Base-by-base conservation (phyloP, 2,888 invertebrate genomes). In the Pollenia angustigena region DNA sequence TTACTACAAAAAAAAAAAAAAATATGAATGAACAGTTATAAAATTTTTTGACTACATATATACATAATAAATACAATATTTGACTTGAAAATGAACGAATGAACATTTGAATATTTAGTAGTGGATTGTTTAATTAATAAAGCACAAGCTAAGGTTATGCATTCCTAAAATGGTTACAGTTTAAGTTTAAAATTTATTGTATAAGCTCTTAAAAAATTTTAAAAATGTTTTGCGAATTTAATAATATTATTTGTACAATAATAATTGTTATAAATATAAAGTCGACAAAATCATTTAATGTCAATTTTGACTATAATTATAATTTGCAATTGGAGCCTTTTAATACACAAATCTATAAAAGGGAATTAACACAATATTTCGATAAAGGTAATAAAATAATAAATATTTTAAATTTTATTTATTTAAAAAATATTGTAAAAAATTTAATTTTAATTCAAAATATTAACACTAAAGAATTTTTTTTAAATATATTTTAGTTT, bases 281-380 rank as follows among this genome's bases (percentile, higher is more conserved):
- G 68, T 48, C 18, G 75, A 68, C 64, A 64, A 54, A 52, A 52
- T 84, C 88, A 56, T 90, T 92, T 18, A 85, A 91, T 88, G 91
- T 91, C 48, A 90, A 87, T 78, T 91, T 93, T 60, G 75, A 88
- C 78, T 89, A 90, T 74, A 88, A 89, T 84, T 87, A 89, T 71
- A 85, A 89, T 82, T 88, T 89, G 44, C 69, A 82, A 75, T 88
- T 89, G 68, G 88, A 90, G 58, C 85, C 89, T 23, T 90, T 89
- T 69, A 91, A 90, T 58, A 89, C 90, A 9, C 88, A 89, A 64
- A 89, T 90, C 18, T 88, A 89, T 58, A 92, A 92, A 88, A 90
- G 92, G 60, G 91, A 92, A 58, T 88, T 90, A 82, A 88, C 89
- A 14, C 90, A 92, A 54, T 92, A 91, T 84, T 91, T 90, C 62